phyloP scores from a whole-genome alignment of 2,113 vertebrate genomes.

The Amphiprion ocellaris region DNA sequence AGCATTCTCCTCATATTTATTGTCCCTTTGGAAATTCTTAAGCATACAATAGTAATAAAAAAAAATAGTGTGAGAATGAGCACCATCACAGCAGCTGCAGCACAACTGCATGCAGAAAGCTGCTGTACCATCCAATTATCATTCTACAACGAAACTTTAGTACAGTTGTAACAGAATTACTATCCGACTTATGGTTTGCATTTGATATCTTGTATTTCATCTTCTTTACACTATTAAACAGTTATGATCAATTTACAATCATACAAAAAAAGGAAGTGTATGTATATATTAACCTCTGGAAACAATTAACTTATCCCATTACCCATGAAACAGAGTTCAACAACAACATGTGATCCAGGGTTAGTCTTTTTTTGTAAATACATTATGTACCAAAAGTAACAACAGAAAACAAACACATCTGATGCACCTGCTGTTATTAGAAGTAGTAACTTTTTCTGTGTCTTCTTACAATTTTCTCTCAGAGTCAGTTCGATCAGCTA shows the following conservation, averaged over 20 bases:
- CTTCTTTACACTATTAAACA: slow-evolving; percentile 59
- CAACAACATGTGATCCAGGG: slow-evolving; percentile 39
- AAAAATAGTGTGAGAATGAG: slow-evolving; percentile 33
- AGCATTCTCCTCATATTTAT: slow-evolving; percentile 41
- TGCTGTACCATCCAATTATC: slow-evolving; percentile 7
- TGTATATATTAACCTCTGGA: slow-evolving; percentile 80
- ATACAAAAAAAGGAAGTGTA: slow-evolving; percentile 63
- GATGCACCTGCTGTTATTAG: slow-evolving; percentile 62
- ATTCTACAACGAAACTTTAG: slow-evolving; percentile 3
- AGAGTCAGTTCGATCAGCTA: slow-evolving; percentile 58
- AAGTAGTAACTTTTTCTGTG: slow-evolving; percentile 58
- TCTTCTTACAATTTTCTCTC: slow-evolving; percentile 56
- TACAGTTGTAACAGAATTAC: slow-evolving; percentile 29
- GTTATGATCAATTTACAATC: slow-evolving; percentile 59
- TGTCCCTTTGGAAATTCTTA: slow-evolving; percentile 65
- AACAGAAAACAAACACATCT: slow-evolving; percentile 62
- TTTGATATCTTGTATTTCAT: slow-evolving; percentile 33
- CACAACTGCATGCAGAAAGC: slow-evolving; percentile 51
- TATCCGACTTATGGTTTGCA: slow-evolving; percentile 25
- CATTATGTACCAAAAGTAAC: slow-evolving; percentile 71
- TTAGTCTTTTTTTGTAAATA: slow-evolving; percentile 54
- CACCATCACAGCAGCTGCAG: slow-evolving; percentile 41
- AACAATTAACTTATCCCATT: slow-evolving; percentile 63
- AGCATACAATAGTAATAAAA: slow-evolving; percentile 29
- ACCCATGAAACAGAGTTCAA: slow-evolving; percentile 51